A percentile compares a stretch with the other conserved stretches of the same genome.
These are phyloP conservation scores for Campylomormyrus tamandua DNA, from an alignment of 2,113 vertebrate genomes.

Conservation along the genomic window DNA sequence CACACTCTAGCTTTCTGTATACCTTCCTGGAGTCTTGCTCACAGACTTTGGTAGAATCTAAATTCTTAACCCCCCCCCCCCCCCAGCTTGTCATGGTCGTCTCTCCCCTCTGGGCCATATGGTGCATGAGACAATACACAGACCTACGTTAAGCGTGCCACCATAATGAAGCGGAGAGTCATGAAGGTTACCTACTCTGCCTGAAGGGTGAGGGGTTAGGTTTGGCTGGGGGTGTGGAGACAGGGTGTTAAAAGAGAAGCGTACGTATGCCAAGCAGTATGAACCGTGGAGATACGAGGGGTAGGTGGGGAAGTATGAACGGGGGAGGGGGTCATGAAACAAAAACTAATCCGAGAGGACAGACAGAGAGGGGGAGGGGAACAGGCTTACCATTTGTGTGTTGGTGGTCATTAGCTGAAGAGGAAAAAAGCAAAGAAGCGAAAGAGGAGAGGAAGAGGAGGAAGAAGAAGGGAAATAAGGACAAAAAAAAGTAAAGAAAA, in stretches of 20 bases:
- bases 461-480: conserved; percentile 50
- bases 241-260: neutral
- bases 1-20: neutral
- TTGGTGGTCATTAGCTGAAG: conserved; percentile 94
- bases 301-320: neutral
- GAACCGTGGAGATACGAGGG: neutral
- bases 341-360: conserved; percentile 42
- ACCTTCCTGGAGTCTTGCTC: conserved; percentile 21
- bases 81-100: neutral
- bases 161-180: conserved; percentile 28
- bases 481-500: conserved; percentile 60
- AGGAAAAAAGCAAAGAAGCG: conserved; percentile 78
- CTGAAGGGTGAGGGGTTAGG: neutral
- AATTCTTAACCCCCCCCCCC: neutral
- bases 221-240: neutral
- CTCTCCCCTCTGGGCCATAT: neutral
- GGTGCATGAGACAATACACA: conserved; percentile 28
- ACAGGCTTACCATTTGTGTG: conserved; percentile 95
- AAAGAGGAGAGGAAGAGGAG: conserved; percentile 63
- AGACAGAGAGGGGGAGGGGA: conserved; percentile 49
- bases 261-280: neutral
- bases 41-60: conserved; percentile 21
- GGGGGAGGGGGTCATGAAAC: conserved; percentile 31
- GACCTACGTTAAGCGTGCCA: conserved; percentile 28
- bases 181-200: neutral